Conservation (phyloP, 2,797 vertebrate species). For the Sebastiscus albofasciatus region DNA sequence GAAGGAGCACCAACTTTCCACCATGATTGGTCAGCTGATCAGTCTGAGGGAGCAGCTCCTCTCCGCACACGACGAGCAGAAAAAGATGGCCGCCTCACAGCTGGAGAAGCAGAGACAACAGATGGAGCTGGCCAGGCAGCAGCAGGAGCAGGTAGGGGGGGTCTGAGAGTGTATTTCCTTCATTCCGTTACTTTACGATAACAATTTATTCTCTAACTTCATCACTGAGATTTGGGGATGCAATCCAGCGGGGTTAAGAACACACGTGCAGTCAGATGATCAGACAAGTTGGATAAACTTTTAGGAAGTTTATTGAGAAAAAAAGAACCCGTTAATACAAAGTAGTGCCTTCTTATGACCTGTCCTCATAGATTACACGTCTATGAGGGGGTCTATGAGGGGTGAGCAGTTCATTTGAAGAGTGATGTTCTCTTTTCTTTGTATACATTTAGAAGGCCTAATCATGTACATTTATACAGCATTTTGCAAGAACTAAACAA, state of each 20-base stretch:
- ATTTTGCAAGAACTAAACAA: neutral
- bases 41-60: conserved; percentile 95
- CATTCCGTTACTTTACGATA: neutral
- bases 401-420: too few species aligned
- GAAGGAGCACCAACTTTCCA: conserved; percentile 93
- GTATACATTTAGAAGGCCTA: neutral
- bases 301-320: neutral
- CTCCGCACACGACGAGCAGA: conserved; percentile 93
- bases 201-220: neutral
- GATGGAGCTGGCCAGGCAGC: conserved; percentile 96
- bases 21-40: conserved; percentile 96
- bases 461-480: neutral
- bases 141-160: conserved; percentile 93
- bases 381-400: neutral
- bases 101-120: conserved; percentile 96
- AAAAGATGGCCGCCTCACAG: conserved; percentile 95
- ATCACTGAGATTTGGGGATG: neutral
- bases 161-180: neutral
- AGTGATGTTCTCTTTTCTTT: neutral
- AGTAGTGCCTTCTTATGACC: neutral
- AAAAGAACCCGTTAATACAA: neutral
- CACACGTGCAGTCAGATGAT: neutral
- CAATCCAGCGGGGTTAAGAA: neutral
- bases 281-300: neutral
- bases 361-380: too few species aligned